These are phyloP conservation scores for Drosophila arizonae DNA, from an alignment of 1,140 invertebrate species.

Conservation along the genomic window DNA sequence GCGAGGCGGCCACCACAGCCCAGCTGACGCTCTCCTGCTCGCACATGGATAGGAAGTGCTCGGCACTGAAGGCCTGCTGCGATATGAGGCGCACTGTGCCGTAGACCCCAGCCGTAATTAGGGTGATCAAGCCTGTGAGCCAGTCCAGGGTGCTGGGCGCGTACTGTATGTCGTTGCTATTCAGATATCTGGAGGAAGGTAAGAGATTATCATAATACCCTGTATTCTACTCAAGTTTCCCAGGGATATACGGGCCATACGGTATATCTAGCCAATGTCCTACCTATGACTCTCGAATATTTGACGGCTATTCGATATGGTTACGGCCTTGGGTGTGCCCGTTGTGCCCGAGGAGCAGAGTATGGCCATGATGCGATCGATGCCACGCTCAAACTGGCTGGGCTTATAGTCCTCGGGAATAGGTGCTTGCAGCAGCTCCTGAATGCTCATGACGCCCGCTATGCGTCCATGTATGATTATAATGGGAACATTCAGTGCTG, in stretches of 20 bases:
- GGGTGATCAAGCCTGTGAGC: conserved; percentile 65
- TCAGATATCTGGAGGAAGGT: conserved; percentile 52
- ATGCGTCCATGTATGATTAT: conserved; percentile 56
- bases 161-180: conserved; percentile 61
- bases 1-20: conserved; percentile 65
- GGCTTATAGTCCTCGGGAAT: conserved; percentile 55
- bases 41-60: conserved; percentile 64
- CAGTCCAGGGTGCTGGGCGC: conserved; percentile 78
- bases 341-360: conserved; percentile 89
- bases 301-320: conserved; percentile 86
- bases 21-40: conserved; percentile 65
- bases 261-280: not conserved
- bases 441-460: conserved; percentile 40
- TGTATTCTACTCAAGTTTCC: not conserved
- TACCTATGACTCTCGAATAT: conserved; percentile 61
- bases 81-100: conserved; percentile 72
- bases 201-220: not conserved
- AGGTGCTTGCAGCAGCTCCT: conserved; percentile 54
- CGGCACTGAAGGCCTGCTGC: conserved; percentile 56
- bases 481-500: conserved; percentile 39
- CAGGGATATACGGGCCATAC: not conserved
- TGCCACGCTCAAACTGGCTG: conserved; percentile 45
- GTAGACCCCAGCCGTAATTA: conserved; percentile 64
- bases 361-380: conserved; percentile 76
- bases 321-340: conserved; percentile 90